Base-by-base conservation (phyloP, 2,113 vertebrate species). In the Podarcis cretensis region DNA sequence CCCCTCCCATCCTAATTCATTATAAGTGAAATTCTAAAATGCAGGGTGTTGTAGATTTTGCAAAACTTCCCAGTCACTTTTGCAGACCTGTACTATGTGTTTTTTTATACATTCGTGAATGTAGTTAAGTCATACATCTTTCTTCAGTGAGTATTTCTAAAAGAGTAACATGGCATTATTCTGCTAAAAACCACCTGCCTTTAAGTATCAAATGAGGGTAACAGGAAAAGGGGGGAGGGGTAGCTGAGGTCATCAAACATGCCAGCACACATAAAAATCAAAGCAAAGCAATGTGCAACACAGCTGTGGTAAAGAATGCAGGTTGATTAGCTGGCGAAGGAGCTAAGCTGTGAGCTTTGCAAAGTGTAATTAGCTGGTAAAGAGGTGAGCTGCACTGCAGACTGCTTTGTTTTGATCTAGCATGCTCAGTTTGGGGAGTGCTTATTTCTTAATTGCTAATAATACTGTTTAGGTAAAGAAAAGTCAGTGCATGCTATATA, bases 101-200 rank as follows among this genome's bases (percentile, higher is more conserved):
- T 90, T 93, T 85, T 68, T 90, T 78, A 87, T 86, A 57, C 30
- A 12, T 59, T 93, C 81, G 65, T 86, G 91, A 83, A 91, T 86
- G 86, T 91, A 91, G 80, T 78, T 30, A 88, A 83, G 32, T 2
- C 30, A 54, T 10, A 12, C 48, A 54, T 54, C 48, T 54, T 54
- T 54, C 48, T 54, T 54, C 48, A 54, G 48, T 54, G 48, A 54
- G 48, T 54, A 54, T 54, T 54, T 54, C 48, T 54, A 48, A 48
- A 48, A 48, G 48, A 48, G 74, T 14, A 73, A 69, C 6, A 27
- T n/a, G 23, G 48, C n/a, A 93, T 95, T 69, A 23, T 76, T 59
- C 3, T 54, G 71, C 78, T 79, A 10, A 81, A 86, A 82, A 6
- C 81, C 85, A 90, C 54, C 43, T 73, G 63, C 57, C 66, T 83